A percentile compares a stretch with the other conserved stretches of the same genome.
These are phyloP conservation scores for Galleria mellonella DNA, from an alignment of 1,140 invertebrate genomes.

Conservation along the genomic window DNA sequence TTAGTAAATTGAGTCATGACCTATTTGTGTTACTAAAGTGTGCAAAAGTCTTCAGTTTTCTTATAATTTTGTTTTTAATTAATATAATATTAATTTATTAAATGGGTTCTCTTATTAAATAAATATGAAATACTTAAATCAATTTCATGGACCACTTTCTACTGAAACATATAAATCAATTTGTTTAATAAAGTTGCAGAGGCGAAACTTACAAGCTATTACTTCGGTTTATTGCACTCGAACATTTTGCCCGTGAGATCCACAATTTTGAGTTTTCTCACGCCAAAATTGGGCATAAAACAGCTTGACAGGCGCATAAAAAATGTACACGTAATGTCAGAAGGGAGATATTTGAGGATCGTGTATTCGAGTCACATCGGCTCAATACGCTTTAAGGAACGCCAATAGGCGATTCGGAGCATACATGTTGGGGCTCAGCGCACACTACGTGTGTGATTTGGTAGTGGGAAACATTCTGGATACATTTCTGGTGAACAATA, in stretches of 20 bases:
- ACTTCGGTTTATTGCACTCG: slow-evolving; percentile 5
- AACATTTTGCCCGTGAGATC: neutral
- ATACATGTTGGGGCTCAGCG: neutral
- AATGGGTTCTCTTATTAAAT: too few species aligned
- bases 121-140: too few species aligned
- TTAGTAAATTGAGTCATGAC: too few species aligned
- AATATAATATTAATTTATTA: too few species aligned
- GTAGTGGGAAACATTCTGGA: too few species aligned
- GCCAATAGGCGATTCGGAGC: slow-evolving; percentile 3
- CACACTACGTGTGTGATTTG: too few species aligned
- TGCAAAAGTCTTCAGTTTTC: too few species aligned
- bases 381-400: slow-evolving; percentile 12
- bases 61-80: too few species aligned
- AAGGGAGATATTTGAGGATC: slow-evolving; percentile 1
- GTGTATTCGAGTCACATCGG: slow-evolving; percentile 2
- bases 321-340: slow-evolving; percentile 8
- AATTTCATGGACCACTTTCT: too few species aligned
- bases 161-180: too few species aligned
- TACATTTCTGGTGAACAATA: too few species aligned
- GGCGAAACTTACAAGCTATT: slow-evolving; percentile 7
- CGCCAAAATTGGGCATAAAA: slow-evolving; percentile 10
- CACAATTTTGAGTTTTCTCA: slow-evolving; percentile 5
- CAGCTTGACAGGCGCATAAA: slow-evolving; percentile 9
- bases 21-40: too few species aligned
- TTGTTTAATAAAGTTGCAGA: neutral